These are phyloP conservation scores for Apoda limacodes DNA, from an alignment of 2,888 invertebrate genomes.

Conservation along the genomic window DNA sequence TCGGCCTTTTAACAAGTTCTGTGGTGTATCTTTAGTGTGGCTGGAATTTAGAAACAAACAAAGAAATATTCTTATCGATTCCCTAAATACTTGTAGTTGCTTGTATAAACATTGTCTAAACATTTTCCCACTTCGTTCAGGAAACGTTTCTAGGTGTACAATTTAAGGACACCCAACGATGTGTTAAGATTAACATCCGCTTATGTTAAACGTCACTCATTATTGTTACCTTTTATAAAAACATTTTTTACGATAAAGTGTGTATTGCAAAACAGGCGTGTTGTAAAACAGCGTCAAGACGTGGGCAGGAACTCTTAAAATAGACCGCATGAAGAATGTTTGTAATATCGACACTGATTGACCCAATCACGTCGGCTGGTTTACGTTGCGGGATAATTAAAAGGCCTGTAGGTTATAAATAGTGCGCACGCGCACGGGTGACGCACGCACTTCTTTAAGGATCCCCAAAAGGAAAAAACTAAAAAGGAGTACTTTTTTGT, in stretches of 20 bases:
- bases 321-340: slow-evolving; percentile 44
- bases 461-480: too few relatives aligned
- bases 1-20: slow-evolving; percentile 50
- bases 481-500: neutral
- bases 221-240: too few relatives aligned
- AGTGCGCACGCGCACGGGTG: slow-evolving; percentile 15
- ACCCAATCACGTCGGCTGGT: slow-evolving; percentile 45
- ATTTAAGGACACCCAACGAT: too few relatives aligned
- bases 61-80: slow-evolving; percentile 28
- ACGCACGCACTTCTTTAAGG: too few relatives aligned
- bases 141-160: too few relatives aligned
- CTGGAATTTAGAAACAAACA: slow-evolving; percentile 37
- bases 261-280: too few relatives aligned
- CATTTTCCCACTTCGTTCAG: too few relatives aligned
- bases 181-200: too few relatives aligned
- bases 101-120: too few relatives aligned
- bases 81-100: neutral
- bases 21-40: slow-evolving; percentile 37
- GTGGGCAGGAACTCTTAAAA: slow-evolving; percentile 38
- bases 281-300: too few relatives aligned
- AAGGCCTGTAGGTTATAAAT: slow-evolving; percentile 23
- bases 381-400: slow-evolving; percentile 46
- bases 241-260: too few relatives aligned
- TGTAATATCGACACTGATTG: slow-evolving; percentile 39
- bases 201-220: too few relatives aligned